These are phyloP conservation scores for Campylorhamphus procurvoides DNA, from an alignment of 2,113 vertebrate genomes.

Conservation along the genomic window DNA sequence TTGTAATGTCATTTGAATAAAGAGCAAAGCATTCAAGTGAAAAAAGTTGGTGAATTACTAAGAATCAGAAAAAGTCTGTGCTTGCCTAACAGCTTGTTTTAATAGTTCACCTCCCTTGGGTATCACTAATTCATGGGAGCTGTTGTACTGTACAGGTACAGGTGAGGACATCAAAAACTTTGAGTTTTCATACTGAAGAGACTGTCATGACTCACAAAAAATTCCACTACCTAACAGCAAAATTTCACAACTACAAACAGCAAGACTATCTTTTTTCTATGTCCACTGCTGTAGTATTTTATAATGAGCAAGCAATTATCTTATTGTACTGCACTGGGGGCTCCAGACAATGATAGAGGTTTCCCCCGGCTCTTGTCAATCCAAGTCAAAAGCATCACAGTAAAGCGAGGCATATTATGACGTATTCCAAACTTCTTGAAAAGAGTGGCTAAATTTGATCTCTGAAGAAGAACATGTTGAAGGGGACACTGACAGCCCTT, in stretches of 20 bases:
- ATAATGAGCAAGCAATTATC: background rate
- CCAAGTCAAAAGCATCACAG: background rate
- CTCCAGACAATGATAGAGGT: background rate
- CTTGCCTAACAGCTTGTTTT: background rate
- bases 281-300: background rate
- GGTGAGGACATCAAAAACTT: background rate
- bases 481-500: background rate
- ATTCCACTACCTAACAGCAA: background rate
- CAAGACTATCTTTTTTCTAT: background rate
- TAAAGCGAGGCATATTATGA: background rate
- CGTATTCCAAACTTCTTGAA: background rate
- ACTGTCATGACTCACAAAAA: background rate
- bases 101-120: background rate
- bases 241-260: background rate
- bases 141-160: background rate
- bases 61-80: background rate
- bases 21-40: background rate
- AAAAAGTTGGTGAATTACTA: background rate
- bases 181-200: background rate
- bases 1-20: background rate
- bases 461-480: background rate
- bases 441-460: background rate
- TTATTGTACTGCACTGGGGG: background rate
- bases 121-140: background rate
- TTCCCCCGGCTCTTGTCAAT: background rate